Base-by-base conservation (phyloP, 1,140 invertebrate species). In the Probaryconus sp. region DNA sequence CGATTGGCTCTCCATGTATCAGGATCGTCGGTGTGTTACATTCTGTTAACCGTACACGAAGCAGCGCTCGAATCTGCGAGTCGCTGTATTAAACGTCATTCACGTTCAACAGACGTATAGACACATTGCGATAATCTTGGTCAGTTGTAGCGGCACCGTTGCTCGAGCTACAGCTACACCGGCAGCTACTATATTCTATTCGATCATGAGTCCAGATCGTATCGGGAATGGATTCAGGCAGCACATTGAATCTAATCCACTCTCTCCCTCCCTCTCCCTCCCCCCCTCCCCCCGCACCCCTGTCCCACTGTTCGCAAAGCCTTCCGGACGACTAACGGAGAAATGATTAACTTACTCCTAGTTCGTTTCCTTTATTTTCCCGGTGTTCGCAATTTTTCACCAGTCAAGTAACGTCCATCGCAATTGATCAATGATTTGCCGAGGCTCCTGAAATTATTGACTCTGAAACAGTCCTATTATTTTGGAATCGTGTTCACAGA, bases 51-150 rank as follows among this genome's bases (percentile, higher is more conserved):
- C 43, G 30, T 56, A 56, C 48, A 56, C 21, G 63, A 31, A 69
- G 71, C 50, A 61, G 28, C 48, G 26, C 21, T 61, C 47, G 48
- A 30, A 58, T 35, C 37, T 37, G 35, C 45, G 40, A 55, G 63
- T 43, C 50, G 51, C 9, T 53, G 60, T 61, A 76, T 70, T 60
- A 76, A 76, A 76, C 65, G 64, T 70, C 72, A 76, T 61, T 67
- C 72, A 70, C 47, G 40, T 55, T 64, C 37, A 76, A 76, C 61
- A 61, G 61, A 63, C 73, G 55, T 76, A 70, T 70, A 43, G 73
- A 76, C 73, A 76, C 56, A 71, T 71, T 68, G 67, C 61, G 67
- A 76, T 76, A 71, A 71, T 70, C 67, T 61, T 45, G 50, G 16
- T 30, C 16, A 11, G 53, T 55, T 51, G 70, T 50, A 73, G 35